Evolutionary conservation across 30 jellyfish, hydroid and myxozoan species (phyloP), one percentile per base, ranked within the genome.

Genomic region (Sanderia malayensis): DNA sequence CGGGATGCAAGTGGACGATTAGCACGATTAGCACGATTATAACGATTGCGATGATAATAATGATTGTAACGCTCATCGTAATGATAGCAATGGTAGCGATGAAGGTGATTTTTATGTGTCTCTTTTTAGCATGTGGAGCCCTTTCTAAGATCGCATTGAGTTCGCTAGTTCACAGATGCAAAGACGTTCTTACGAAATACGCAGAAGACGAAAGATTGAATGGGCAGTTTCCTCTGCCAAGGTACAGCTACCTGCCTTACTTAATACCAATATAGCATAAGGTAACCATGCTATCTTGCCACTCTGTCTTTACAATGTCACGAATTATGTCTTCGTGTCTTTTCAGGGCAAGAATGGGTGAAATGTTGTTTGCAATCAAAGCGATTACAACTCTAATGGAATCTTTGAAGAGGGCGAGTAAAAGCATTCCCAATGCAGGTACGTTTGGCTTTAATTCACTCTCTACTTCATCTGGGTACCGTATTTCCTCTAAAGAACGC

Each of bases 171-270:
- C 89, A 80, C 37, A 67, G 97, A 25, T 88, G 97, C 84, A 73
- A 77, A 19, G 89, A 82, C 30, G 97, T 88, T n/a, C 80, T 88
- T n/a, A 58, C 73, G 33, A 80, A 81, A 41, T 88, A 80, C 73
- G 74, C 95, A 13, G 92, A 88, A 47, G 97, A 88, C 61, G 97
- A 88, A 64, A 52, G 97, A 59, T 80, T 88, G 19, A 75, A 88
- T 52, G 97, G 97, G 11, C 76, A 80, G 23, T 88, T 88, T 49
- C 97, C 97, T 6, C 79, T 88, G 18, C 97, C 97, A 22, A 81
- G 97, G 97, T 88, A n/a, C n/a, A n/a, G n/a, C n/a, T n/a, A n/a
- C n/a, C n/a, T n/a, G n/a, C n/a, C n/a, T n/a, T n/a, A n/a, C n/a
- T n/a, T n/a, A n/a, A n/a, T n/a, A n/a, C n/a, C n/a, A n/a, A n/a